Base-by-base conservation (phyloP, 1,140 invertebrate genomes). In the Drosophila tristis region DNA sequence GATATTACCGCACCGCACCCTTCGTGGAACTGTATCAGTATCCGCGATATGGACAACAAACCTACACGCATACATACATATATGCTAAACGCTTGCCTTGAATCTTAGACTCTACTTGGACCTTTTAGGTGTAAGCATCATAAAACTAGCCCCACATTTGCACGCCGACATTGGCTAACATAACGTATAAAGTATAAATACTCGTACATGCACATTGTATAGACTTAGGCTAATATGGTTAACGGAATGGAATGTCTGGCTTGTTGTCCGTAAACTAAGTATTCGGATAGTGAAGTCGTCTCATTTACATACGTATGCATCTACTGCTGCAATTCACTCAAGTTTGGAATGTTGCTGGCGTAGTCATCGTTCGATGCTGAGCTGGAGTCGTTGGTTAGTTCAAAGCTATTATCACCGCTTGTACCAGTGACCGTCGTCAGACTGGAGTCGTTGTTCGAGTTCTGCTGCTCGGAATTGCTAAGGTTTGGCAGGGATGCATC, bases 381-480 rank as follows among this genome's bases (percentile, higher is more conserved):
- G 59, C 90, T 91, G 11, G 82, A 91, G 64, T 91, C 90, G 65
- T 91, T 91, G 26, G 80, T 91, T 11, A 91, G 26, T 15, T 91
- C 90, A 60, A 91, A 91, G 51, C 90, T 91, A 58, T 91, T 91
- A 15, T 91, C 90, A 25, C 87, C 90, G 65, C 90, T 91, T n/a
- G 90, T 91, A 2, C 79, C 82, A 5, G 90, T 91, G 8, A 91
- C 90, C 15, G 82, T 91, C 8, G 90, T 91, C 55, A 91, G 63
- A 49, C 90, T 91, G 25, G 90, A 91, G 56, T 91, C 90, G 62
- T 91, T 91, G 51, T 91, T 89, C 4, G 90, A 91, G 16, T 75
- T 86, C 1, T 78, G 80, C 29, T 77, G 80, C 11, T 90, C 90
- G 2, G 80, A 86, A 26, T 80, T 80, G 54, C 90, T 91, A 9